Evolutionary conservation across 2,888 invertebrate genomes (phyloP).

Genomic region (Thymelicus lineola): DNA sequence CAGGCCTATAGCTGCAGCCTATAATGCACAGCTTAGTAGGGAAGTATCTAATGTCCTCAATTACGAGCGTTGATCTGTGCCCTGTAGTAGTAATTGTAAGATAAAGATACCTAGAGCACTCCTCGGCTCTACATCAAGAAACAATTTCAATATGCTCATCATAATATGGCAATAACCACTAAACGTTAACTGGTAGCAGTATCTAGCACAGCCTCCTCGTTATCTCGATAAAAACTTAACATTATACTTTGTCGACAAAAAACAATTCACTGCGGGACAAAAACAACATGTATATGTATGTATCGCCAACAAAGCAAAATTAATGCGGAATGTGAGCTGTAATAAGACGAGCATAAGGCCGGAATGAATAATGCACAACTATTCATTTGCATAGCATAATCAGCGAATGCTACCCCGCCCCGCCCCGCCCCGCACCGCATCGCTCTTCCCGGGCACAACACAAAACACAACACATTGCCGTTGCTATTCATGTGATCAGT

Average conservation of each 20-base stretch:
- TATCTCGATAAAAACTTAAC: conserved; percentile 1
- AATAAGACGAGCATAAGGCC: conserved; percentile 26
- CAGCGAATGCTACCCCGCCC: conserved; percentile 11
- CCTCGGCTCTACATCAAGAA: too few relatives aligned
- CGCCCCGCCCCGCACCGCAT: neutral
- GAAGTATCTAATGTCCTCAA: too few relatives aligned
- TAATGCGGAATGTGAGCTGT: conserved; percentile 23
- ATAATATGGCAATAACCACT: neutral
- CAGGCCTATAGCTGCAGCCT: too few relatives aligned
- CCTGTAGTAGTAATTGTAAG: too few relatives aligned
- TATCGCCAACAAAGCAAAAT: conserved; percentile 12
- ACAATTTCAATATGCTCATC: too few relatives aligned
- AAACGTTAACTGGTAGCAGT: conserved; percentile 1
- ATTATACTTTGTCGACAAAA: conserved; percentile 10
- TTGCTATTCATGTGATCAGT: conserved; percentile 12
- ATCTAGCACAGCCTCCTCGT: neutral
- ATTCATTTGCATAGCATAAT: conserved; percentile 30
- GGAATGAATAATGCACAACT: conserved; percentile 30
- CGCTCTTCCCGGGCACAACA: neutral
- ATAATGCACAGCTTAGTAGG: too few relatives aligned
- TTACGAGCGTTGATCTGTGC: too few relatives aligned
- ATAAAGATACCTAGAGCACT: too few relatives aligned
- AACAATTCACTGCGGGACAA: conserved; percentile 12
- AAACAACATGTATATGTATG: conserved; percentile 14
- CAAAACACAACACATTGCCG: neutral